These are phyloP conservation scores for Drosophila tropicalis DNA, from an alignment of 1,140 invertebrate genomes.

Conservation along the genomic window DNA sequence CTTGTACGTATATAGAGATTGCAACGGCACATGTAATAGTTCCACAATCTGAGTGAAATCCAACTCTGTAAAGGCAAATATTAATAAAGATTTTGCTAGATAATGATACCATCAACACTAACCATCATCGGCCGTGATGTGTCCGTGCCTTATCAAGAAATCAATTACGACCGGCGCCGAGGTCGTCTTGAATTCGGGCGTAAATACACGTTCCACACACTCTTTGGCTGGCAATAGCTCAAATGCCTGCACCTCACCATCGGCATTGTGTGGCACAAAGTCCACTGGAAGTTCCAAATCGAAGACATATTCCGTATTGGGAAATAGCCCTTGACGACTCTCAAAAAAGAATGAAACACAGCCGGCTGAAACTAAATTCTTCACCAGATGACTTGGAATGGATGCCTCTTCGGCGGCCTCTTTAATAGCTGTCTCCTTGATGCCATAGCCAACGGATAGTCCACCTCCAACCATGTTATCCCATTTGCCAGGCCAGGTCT, in stretches of 20 bases:
- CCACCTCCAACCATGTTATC: constrained; percentile 98
- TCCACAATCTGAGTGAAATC: constrained; percentile 93
- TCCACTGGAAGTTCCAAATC: constrained; percentile 95
- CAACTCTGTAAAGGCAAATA: constrained; percentile 86
- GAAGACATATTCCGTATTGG: constrained; percentile 97
- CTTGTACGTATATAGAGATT: constrained; percentile 87
- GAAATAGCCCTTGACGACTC: constrained; percentile 95
- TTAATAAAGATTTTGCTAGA: background rate
- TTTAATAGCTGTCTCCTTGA: constrained; percentile 94
- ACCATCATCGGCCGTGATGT: constrained; percentile 95
- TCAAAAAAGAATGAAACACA: constrained; percentile 96
- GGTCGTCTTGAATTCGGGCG: constrained; percentile 95
- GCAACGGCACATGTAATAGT: constrained; percentile 93
- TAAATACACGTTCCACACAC: constrained; percentile 91
- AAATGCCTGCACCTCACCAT: constrained; percentile 96
- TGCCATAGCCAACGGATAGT: constrained; percentile 92
- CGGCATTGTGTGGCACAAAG: constrained; percentile 94
- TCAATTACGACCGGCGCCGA: constrained; percentile 95
- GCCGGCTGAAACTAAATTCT: constrained; percentile 90
- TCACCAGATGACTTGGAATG: constrained; percentile 89
- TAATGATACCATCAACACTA: constrained; percentile 62
- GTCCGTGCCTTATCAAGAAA: constrained; percentile 95
- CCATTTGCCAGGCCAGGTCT: constrained; percentile 97
- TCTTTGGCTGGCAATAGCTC: constrained; percentile 92
- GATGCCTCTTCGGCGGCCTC: constrained; percentile 97